A percentile compares a stretch with the other conserved stretches of the same genome.
Evolutionary conservation across 2,888 invertebrate species (phyloP).

Genomic region (Drosophila nr. fundita): DNA sequence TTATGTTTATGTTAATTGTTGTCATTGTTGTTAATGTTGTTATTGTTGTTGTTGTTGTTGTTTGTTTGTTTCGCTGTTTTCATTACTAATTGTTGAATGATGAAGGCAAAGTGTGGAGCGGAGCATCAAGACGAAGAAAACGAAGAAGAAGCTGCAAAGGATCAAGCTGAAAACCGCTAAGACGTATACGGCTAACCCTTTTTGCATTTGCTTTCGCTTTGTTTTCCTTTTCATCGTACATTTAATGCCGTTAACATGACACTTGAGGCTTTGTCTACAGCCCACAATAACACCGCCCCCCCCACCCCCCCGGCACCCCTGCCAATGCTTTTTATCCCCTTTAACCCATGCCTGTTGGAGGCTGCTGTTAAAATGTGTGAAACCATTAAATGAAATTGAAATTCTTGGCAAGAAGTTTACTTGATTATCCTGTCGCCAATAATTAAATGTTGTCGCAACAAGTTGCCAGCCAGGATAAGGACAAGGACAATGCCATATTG

Average conservation of each 20-base stretch:
- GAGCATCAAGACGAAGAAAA: conserved; percentile 1
- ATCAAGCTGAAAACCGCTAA: conserved; percentile 8
- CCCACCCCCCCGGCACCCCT: not conserved
- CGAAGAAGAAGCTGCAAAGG: conserved; percentile 6
- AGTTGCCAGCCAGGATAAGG: conserved; percentile 57
- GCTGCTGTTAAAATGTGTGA: conserved; percentile 68
- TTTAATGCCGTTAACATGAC: conserved; percentile 75
- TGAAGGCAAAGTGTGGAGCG: conserved; percentile 24
- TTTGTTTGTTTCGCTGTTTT: conserved; percentile 49
- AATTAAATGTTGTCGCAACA: conserved; percentile 78
- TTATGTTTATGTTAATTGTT: conserved; percentile 64
- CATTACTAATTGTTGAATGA: conserved; percentile 73
- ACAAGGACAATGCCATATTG: conserved; percentile 23
- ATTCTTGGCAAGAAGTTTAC: conserved; percentile 80
- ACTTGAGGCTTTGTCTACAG: conserved; percentile 67
- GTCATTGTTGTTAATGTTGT: conserved; percentile 33
- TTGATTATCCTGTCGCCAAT: conserved; percentile 80
- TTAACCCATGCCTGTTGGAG: not conserved
- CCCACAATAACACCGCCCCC: not conserved
- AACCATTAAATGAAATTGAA: conserved; percentile 79
- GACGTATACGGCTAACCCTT: conserved; percentile 47
- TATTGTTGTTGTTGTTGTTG: conserved; percentile 4
- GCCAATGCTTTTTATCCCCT: not conserved
- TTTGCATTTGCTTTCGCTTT: conserved; percentile 37
- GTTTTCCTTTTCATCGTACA: conserved; percentile 25